Evolutionary conservation across 2,113 vertebrate species (phyloP).

Genomic region (Caracal caracal): DNA sequence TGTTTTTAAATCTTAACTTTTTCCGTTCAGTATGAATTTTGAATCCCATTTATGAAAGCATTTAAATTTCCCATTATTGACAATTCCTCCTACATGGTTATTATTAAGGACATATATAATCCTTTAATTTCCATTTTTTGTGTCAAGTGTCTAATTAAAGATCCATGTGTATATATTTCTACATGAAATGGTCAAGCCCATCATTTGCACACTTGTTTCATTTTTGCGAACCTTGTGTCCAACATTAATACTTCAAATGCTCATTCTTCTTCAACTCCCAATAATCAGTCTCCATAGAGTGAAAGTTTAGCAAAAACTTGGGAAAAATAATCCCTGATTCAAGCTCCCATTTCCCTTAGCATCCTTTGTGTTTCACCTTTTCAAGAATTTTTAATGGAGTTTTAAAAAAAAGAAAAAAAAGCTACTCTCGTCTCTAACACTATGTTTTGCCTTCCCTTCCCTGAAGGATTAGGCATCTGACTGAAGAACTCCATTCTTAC

Average conservation of each 20-base stretch:
- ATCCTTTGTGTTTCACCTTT: neutral
- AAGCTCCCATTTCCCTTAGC: neutral
- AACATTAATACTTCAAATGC: neutral
- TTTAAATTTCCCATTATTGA: neutral
- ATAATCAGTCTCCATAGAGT: neutral
- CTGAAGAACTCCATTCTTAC: neutral
- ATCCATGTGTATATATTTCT: neutral
- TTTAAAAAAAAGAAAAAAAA: neutral
- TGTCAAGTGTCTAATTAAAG: neutral
- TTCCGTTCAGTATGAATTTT: neutral
- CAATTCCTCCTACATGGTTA: neutral
- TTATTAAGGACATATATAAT: neutral
- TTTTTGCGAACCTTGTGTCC: neutral
- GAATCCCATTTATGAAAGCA: neutral
- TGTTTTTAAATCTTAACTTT: slow-evolving; percentile 11
- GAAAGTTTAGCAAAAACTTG: neutral
- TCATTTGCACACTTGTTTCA: neutral
- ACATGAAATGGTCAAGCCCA: neutral
- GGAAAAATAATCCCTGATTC: neutral
- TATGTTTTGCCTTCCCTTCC: neutral
- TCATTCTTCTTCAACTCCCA: neutral
- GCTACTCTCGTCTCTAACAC: neutral
- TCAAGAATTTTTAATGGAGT: neutral
- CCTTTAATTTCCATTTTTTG: slow-evolving; percentile 11
- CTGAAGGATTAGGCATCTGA: slow-evolving; percentile 14